Evolutionary conservation across 2,113 vertebrate species (phyloP), one percentile per base, ranked within the genome.

Genomic region (Poeciliopsis prolifica): DNA sequence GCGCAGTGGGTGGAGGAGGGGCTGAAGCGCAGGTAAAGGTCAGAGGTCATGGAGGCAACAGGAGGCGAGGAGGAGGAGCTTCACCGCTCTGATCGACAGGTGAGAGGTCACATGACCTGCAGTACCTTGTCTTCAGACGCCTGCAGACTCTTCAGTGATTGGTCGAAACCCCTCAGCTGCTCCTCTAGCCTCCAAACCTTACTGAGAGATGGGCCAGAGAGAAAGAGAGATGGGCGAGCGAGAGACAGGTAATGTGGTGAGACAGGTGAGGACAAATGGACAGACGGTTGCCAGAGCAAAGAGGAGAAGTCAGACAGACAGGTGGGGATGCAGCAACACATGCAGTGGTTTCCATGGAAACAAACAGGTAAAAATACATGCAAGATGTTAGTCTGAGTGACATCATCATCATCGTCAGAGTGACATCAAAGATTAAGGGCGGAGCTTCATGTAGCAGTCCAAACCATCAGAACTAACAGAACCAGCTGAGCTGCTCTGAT

Each of bases 101-200:
- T 61, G 31, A 28, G 28, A 71, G 61, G 37, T 81, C 68, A 78
- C 29, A 48, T 73, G 89, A 79, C 83, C 90, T 29, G 67, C 60
- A 93, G 93, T 97, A 98, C 97, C 97, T 98, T 96, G 90, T 98
- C 96, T 86, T 98, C 95, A 51, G 96, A 95, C 74, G 95, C 95
- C 93, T 96, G 96, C 90, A 97, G 94, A 92, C 94, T 95, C 96
- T 96, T 98, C 94, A 98, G 90, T 70, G 95, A 96, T 91, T 98
- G 97, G 94, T 97, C 96, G 88, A 96, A 96, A 94, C 92, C 89
- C 88, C 95, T 95, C 92, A 96, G 94, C 94, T 97, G 96, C 82
- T 98, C 96, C 87, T 94, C 96, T 94, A 96, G 89, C 90, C 95
- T 94, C 90, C 96, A 94, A 91, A 92, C 94, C 87, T 94, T 96